Evolutionary conservation across 2,888 invertebrate genomes (phyloP), one percentile per base, ranked within the genome.

Genomic region (Eretmocerus hayati): DNA sequence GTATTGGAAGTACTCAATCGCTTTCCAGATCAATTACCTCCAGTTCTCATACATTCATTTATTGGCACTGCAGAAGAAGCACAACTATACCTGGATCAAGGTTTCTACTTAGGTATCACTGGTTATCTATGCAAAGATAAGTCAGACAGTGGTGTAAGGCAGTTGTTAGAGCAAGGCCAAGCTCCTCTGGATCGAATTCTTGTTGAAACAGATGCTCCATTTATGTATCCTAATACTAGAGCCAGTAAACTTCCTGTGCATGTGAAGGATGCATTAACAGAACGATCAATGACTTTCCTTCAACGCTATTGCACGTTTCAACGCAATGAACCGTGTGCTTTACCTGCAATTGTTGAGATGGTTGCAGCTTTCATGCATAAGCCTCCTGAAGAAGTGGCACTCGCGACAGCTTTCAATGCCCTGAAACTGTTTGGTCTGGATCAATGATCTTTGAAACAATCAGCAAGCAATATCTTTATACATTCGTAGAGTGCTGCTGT

Each of bases 221-320:
- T 92, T 67, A 93, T 94, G 92, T 95, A 90, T 71, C 92, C 94
- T 3, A 91, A 95, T 72, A 90, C 90, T 54, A 79, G 93, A 65
- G 92, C 93, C 53, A 91, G 92, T 23, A 94, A 94, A 72, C 74
- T 95, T 64, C 90, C 93, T 37, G 74, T 83, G 60, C 85, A 89
- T 65, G 87, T 94, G 18, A 91, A 91, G 75, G 87, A 88, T 66
- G 83, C 85, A 54, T 77, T 93, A 51, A 90, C 92, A 20, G 88
- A 90, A 73, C 81, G 90, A 67, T 88, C 89, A 31, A 80, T 85
- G 77, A 84, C 80, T 58, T 89, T 87, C 73, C 77, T 90, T 62
- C 85, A 88, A 68, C 81, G 92, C 58, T 92, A 93, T 74, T 93
- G 93, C 74, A 91, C 92, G 55, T 94, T 94, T 76, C 92, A 94